These are phyloP conservation scores for Euproctis similis DNA, from an alignment of 2,888 invertebrate genomes.

Conservation along the genomic window DNA sequence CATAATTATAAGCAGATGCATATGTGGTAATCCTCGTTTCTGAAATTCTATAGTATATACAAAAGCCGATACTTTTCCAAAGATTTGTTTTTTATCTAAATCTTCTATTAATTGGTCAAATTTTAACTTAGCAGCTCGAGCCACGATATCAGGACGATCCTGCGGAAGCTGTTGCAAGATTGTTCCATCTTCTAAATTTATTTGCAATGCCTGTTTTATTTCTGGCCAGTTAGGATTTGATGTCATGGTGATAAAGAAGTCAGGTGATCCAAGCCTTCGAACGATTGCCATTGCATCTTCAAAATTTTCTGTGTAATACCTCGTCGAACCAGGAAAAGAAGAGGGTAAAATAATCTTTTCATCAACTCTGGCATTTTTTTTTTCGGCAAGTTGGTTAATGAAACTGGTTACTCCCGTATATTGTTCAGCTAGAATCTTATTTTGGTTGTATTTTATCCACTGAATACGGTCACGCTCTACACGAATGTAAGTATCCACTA, in stretches of 20 bases:
- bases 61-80: conserved; percentile 15
- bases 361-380: conserved; percentile 12
- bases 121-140: conserved; percentile 13
- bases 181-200: conserved; percentile 13
- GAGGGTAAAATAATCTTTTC: conserved; percentile 15
- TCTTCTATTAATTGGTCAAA: conserved; percentile 15
- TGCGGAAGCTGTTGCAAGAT: conserved; percentile 14
- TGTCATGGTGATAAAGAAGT: conserved; percentile 21
- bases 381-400: conserved; percentile 11
- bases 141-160: conserved; percentile 14
- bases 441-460: conserved; percentile 14
- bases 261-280: conserved; percentile 14
- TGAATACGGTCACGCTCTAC: conserved; percentile 12
- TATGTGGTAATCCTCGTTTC: conserved; percentile 11
- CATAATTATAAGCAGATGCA: conserved; percentile 13
- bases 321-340: conserved; percentile 10
- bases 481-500: conserved; percentile 4
- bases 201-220: conserved; percentile 16
- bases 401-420: conserved; percentile 13
- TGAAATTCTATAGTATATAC: conserved; percentile 13
- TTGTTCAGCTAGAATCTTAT: conserved; percentile 13
- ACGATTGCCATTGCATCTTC: conserved; percentile 20
- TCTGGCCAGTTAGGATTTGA: conserved; percentile 26
- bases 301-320: conserved; percentile 13
- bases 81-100: conserved; percentile 12